Percentiles rank a stretch among this genome's conserved stretches.
These are phyloP conservation scores for Pelodytes ibericus DNA, from an alignment of 2,797 vertebrate species.

Conservation along the genomic window DNA sequence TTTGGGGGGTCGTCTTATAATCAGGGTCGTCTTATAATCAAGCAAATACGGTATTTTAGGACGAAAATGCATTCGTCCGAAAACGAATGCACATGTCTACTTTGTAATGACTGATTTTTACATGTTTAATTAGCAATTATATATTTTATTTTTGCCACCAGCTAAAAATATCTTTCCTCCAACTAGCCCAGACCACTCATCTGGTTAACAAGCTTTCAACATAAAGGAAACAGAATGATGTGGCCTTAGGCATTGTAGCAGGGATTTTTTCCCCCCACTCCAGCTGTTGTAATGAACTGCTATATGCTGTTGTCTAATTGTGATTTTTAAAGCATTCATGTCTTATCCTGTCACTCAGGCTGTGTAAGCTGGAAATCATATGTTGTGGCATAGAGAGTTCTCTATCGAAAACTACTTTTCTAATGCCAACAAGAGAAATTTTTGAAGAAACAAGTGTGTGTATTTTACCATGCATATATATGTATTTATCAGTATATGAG, in stretches of 20 bases:
- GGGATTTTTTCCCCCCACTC: slow-evolving; percentile 65
- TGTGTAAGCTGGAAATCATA: slow-evolving; percentile 72
- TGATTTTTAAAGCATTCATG: slow-evolving; percentile 71
- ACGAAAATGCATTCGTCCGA: too few species aligned
- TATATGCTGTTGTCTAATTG: slow-evolving; percentile 71
- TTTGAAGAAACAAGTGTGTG: background rate
- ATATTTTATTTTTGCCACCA: too few species aligned
- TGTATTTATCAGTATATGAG: too few species aligned
- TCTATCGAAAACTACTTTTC: background rate
- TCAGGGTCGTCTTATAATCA: too few species aligned
- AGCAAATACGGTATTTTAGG: too few species aligned
- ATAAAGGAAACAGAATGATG: slow-evolving; percentile 63
- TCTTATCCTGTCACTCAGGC: slow-evolving; percentile 69
- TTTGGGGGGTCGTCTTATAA: too few species aligned
- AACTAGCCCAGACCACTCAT: background rate
- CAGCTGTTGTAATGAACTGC: slow-evolving; percentile 75
- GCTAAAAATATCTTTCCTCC: too few species aligned
- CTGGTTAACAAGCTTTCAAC: background rate
- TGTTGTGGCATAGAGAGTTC: slow-evolving; percentile 61
- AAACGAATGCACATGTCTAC: too few species aligned
- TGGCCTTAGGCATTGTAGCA: slow-evolving; percentile 64
- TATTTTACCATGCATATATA: too few species aligned
- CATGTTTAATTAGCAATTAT: too few species aligned
- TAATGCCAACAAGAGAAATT: background rate
- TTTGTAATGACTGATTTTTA: too few species aligned